These are phyloP conservation scores for Morinoia aosen DNA, from an alignment of 2,888 invertebrate genomes.

Conservation along the genomic window DNA sequence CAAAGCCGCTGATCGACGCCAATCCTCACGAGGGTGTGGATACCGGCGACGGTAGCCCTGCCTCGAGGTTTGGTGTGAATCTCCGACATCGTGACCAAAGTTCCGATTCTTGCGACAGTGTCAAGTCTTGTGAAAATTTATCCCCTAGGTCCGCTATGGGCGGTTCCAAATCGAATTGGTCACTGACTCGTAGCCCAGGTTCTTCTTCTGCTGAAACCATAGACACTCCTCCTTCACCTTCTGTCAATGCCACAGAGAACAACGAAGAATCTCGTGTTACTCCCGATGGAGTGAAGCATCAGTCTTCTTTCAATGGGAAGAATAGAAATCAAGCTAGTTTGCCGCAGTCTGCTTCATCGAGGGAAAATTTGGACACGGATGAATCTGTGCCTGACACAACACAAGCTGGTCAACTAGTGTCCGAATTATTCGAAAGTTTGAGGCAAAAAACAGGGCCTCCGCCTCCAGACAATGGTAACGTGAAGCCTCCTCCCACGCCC, in stretches of 20 bases:
- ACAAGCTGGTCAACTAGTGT: conserved; percentile 77
- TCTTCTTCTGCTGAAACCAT: conserved; percentile 66
- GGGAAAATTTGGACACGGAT: conserved; percentile 60
- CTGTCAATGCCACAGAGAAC: conserved; percentile 36
- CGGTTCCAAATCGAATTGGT: conserved; percentile 54
- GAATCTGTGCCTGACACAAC: conserved; percentile 59
- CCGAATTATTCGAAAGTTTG: conserved; percentile 87
- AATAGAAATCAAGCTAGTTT: background rate
- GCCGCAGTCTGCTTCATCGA: conserved; percentile 24
- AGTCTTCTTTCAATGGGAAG: conserved; percentile 52
- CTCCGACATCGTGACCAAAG: conserved; percentile 78
- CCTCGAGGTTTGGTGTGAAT: conserved; percentile 71
- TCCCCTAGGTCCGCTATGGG: conserved; percentile 58
- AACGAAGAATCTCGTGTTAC: conserved; percentile 48
- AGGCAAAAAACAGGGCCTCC: conserved; percentile 61
- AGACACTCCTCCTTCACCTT: conserved; percentile 65
- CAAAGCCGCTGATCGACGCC: conserved; percentile 68
- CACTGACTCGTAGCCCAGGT: conserved; percentile 63
- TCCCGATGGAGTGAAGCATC: conserved; percentile 57
- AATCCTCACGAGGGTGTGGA: conserved; percentile 58
- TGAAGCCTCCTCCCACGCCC: conserved; percentile 41
- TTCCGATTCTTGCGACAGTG: conserved; percentile 76
- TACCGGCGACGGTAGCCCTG: conserved; percentile 60
- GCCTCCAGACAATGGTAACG: conserved; percentile 46
- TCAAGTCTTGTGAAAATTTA: conserved; percentile 72